These are phyloP conservation scores for Luperina testacea DNA, from an alignment of 2,888 invertebrate species.

Conservation along the genomic window DNA sequence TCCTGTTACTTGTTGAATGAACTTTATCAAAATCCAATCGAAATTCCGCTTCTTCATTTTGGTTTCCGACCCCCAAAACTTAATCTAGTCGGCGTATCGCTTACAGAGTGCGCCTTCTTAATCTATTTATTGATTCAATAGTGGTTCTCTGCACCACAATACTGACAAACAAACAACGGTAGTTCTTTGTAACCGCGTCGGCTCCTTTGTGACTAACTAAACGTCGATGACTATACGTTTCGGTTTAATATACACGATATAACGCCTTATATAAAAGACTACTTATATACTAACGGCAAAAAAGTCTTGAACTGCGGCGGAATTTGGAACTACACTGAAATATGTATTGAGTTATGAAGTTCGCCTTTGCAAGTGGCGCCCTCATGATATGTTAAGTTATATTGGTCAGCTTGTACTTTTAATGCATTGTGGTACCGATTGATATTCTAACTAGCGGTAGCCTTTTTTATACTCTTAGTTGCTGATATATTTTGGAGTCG, in stretches of 20 bases:
- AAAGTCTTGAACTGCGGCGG: constrained; percentile 14
- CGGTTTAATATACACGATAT: constrained; percentile 54
- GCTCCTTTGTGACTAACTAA: constrained; percentile 64
- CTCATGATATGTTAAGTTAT: constrained; percentile 5
- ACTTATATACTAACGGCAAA: constrained; percentile 33
- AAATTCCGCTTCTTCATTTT: constrained; percentile 9
- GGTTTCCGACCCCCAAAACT: constrained; percentile 63
- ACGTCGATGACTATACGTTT: constrained; percentile 62
- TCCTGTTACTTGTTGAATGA: not conserved
- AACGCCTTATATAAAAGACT: constrained; percentile 60
- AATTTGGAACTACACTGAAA: not conserved
- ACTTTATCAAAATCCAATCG: constrained; percentile 11
- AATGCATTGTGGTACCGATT: constrained; percentile 57
- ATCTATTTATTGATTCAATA: constrained; percentile 88
- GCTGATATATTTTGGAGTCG: constrained; percentile 46
- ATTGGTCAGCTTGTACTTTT: not conserved
- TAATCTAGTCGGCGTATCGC: constrained; percentile 80
- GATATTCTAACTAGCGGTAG: constrained; percentile 60
- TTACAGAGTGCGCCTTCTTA: constrained; percentile 84
- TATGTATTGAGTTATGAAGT: not conserved
- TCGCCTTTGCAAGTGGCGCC: constrained; percentile 12
- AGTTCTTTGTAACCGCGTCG: constrained; percentile 73
- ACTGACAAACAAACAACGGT: constrained; percentile 79
- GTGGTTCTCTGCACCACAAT: constrained; percentile 70
- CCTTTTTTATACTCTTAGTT: constrained; percentile 44